These are phyloP conservation scores for Scaptodrosophila lebanonensis DNA, from an alignment of 1,140 invertebrate species.

Conservation along the genomic window DNA sequence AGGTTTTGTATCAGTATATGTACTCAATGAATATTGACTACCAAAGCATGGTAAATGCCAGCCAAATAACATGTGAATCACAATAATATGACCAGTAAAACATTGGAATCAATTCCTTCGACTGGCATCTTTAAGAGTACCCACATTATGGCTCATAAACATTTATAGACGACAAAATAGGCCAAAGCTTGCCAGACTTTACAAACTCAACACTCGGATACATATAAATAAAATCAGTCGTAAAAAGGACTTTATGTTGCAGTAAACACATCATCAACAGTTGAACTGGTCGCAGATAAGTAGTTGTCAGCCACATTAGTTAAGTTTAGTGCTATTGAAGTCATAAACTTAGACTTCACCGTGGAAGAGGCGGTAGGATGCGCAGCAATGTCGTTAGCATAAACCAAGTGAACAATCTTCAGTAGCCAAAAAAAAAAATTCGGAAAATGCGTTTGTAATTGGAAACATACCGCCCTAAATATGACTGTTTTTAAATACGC, in stretches of 20 bases:
- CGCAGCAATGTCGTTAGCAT: slow-evolving; percentile 36
- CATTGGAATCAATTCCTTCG: slow-evolving; percentile 66
- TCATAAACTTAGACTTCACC: slow-evolving; percentile 63
- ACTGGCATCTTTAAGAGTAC: slow-evolving; percentile 47
- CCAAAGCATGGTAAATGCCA: slow-evolving; percentile 47
- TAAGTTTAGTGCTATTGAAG: slow-evolving; percentile 65
- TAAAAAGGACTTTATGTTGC: slow-evolving; percentile 73
- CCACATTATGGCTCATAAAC: slow-evolving; percentile 72
- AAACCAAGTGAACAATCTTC: slow-evolving; percentile 32
- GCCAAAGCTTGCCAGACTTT: slow-evolving; percentile 36
- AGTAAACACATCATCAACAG: slow-evolving; percentile 75
- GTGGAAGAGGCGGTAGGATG: slow-evolving; percentile 65
- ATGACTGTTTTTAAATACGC: no score
- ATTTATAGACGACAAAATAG: slow-evolving; percentile 69
- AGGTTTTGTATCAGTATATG: no score
- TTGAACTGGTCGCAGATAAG: slow-evolving; percentile 72
- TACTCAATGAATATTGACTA: no score
- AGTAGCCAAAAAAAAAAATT: no score
- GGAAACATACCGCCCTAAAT: no score
- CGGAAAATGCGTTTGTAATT: no score
- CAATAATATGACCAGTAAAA: slow-evolving; percentile 67
- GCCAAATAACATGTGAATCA: slow-evolving; percentile 64
- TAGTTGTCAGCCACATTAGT: slow-evolving; percentile 59
- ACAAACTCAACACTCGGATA: slow-evolving; percentile 42
- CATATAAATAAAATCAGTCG: slow-evolving; percentile 73